Evolutionary conservation across 2,888 invertebrate species (phyloP).

Genomic region (Geophilus truncorum): DNA sequence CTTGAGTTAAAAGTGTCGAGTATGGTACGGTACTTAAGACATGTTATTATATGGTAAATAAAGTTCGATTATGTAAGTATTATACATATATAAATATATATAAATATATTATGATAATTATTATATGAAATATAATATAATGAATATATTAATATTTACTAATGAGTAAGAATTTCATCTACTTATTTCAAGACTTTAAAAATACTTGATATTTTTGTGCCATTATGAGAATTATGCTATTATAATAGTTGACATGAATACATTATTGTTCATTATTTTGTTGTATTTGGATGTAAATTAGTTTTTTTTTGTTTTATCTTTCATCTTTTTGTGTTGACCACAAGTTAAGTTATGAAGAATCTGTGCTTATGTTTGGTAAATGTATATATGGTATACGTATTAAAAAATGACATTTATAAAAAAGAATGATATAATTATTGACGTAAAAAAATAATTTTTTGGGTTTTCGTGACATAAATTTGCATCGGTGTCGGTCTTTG

Average conservation of each 20-base stretch:
- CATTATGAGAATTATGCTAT: background rate
- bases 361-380: background rate
- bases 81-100: background rate
- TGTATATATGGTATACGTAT: background rate
- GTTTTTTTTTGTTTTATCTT: background rate
- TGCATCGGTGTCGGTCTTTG: too few relatives aligned
- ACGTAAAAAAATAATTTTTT: too few relatives aligned
- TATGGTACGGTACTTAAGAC: too few relatives aligned
- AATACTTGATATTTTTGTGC: background rate
- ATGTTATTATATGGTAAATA: too few relatives aligned
- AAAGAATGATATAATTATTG: background rate
- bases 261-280: background rate
- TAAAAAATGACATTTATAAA: background rate
- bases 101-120: background rate
- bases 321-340: background rate
- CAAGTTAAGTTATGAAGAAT: background rate
- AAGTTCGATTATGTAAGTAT: background rate
- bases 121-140: background rate
- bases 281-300: background rate
- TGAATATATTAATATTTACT: background rate
- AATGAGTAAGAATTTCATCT: background rate
- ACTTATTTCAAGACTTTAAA: background rate
- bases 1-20: too few relatives aligned
- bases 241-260: background rate
- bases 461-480: too few relatives aligned